Conservation (phyloP, 2,888 invertebrate species). For the Diarsia dahlii region DNA sequence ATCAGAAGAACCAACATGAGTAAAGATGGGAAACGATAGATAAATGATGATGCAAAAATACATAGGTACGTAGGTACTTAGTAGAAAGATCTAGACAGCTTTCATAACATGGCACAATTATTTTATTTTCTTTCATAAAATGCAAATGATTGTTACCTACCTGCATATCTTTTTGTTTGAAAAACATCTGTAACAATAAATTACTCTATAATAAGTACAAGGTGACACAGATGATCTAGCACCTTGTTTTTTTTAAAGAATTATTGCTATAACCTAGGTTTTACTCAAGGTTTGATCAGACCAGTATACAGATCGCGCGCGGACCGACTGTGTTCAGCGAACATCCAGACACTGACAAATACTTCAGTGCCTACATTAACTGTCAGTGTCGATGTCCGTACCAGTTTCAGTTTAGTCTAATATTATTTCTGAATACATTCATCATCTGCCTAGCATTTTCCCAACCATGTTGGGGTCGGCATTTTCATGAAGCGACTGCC, state of each 20-base stretch:
- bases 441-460: not conserved
- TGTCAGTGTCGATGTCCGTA: not conserved
- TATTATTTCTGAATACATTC: not conserved
- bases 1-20: not conserved
- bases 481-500: not conserved
- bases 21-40: not conserved
- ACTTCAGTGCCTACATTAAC: not conserved
- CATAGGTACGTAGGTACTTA: not conserved
- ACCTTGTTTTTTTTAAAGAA: not conserved
- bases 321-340: not conserved
- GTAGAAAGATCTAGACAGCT: not conserved
- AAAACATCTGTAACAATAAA: constrained; percentile 40
- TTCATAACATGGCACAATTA: not conserved
- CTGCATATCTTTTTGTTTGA: constrained; percentile 3
- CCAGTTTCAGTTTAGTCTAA: not conserved
- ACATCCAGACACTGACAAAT: not conserved
- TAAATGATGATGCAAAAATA: not conserved
- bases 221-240: constrained; percentile 9
- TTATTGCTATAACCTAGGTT: not conserved
- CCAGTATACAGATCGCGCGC: no score
- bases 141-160: not conserved
- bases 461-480: not conserved
- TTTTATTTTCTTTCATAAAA: constrained; percentile 18
- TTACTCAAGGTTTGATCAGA: not conserved
- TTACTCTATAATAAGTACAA: constrained; percentile 22